Conservation (phyloP, 2,797 vertebrate genomes). For the Peromyscus nudipes region DNA sequence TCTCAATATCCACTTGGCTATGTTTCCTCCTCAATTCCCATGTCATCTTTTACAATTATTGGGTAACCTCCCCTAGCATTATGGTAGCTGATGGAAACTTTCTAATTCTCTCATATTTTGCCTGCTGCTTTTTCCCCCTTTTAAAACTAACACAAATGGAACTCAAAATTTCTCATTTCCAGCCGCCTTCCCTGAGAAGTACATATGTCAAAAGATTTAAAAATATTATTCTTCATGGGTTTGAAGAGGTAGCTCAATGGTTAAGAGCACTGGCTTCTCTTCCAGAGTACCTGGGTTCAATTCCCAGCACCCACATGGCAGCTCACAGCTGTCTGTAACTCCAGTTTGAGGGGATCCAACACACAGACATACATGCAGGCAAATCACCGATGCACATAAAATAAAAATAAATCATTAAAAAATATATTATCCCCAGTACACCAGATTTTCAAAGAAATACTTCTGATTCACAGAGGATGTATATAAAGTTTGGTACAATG, state of each 20-base stretch:
- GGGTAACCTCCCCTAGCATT: background rate
- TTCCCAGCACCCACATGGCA: background rate
- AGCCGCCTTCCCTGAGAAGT: background rate
- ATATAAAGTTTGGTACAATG: accelerated
- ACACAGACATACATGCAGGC: background rate
- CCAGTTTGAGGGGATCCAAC: background rate
- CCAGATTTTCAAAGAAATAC: background rate
- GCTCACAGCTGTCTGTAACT: background rate
- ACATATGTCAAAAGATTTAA: background rate
- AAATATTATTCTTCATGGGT: background rate
- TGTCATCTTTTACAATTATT: background rate
- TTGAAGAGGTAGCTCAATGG: background rate
- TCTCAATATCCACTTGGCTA: constrained; percentile 53
- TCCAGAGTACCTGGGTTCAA: background rate
- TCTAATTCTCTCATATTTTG: background rate
- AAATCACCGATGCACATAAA: background rate
- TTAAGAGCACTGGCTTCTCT: background rate
- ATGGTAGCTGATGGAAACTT: background rate
- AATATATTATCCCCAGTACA: background rate
- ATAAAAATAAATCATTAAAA: background rate
- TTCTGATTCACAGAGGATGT: background rate
- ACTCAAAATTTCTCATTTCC: background rate
- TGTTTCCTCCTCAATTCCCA: background rate
- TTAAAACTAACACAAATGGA: constrained; percentile 34
- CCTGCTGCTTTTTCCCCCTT: background rate